These are phyloP conservation scores for Antennarius maculatus DNA, from an alignment of 2,797 vertebrate genomes.

Conservation along the genomic window DNA sequence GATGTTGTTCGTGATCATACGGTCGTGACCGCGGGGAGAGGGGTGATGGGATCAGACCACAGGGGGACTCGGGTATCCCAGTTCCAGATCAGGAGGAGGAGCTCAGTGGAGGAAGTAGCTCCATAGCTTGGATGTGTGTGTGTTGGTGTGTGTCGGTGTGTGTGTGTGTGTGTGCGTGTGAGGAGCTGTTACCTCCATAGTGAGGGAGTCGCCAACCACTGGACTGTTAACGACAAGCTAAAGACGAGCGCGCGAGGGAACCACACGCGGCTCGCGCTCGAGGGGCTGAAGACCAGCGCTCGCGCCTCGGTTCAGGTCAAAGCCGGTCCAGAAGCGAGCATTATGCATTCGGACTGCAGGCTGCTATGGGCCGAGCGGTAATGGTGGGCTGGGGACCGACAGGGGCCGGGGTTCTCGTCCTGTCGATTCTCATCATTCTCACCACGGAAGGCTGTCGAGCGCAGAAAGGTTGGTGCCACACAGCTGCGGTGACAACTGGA, in stretches of 20 bases:
- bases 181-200: conserved; percentile 59
- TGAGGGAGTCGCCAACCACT: conserved; percentile 66
- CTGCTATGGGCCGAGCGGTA: conserved; percentile 85
- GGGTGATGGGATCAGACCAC: conserved; percentile 44
- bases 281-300: not conserved
- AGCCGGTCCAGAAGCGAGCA: conserved; percentile 73
- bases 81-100: conserved; percentile 73
- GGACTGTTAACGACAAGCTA: conserved; percentile 29
- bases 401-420: conserved; percentile 78
- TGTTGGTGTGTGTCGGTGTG: conserved; percentile 17
- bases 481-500: conserved; percentile 44
- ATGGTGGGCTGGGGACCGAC: conserved; percentile 84
- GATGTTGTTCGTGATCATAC: not conserved
- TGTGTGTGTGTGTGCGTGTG: conserved; percentile 3
- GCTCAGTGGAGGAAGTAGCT: conserved; percentile 82
- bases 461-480: conserved; percentile 81
- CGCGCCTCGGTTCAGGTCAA: conserved; percentile 39
- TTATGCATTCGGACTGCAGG: conserved; percentile 85
- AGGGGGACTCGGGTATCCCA: conserved; percentile 68
- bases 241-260: conserved; percentile 16
- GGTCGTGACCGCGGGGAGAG: not conserved
- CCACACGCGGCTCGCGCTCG: conserved; percentile 3
- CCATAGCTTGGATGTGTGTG: conserved; percentile 67
- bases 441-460: conserved; percentile 73
- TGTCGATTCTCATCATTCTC: conserved; percentile 79